Conservation (phyloP, 2,113 vertebrate species). For the Phoenicopterus ruber region DNA sequence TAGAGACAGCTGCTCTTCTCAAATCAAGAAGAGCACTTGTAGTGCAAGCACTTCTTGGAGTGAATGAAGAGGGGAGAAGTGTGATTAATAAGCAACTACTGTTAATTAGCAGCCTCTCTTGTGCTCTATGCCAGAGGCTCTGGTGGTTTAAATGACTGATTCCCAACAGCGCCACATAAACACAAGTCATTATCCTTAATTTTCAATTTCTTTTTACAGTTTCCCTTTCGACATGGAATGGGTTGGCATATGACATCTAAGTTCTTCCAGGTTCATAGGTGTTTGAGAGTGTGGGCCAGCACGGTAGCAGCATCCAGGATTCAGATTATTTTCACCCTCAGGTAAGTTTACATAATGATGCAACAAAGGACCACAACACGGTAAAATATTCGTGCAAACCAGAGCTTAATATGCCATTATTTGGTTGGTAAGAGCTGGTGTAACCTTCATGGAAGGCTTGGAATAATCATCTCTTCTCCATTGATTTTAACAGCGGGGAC, state of each 20-base stretch:
- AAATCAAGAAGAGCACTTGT: neutral
- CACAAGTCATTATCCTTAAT: neutral
- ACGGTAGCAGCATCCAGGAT: neutral
- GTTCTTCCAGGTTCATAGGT: neutral
- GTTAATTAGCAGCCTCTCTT: constrained; percentile 40
- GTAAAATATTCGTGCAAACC: neutral
- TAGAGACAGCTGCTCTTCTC: neutral
- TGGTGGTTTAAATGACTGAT: constrained; percentile 8
- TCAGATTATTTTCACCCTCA: neutral
- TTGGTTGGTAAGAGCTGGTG: neutral
- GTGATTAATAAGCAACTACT: constrained; percentile 43
- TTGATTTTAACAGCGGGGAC: neutral
- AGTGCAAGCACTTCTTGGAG: neutral
- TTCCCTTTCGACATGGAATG: neutral
- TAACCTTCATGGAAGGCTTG: neutral
- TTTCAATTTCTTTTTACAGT: neutral
- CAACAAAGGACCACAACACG: neutral
- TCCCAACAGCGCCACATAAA: constrained; percentile 1
- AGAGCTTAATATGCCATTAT: neutral
- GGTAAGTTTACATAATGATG: neutral
- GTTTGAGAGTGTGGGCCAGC: neutral
- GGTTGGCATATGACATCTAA: neutral
- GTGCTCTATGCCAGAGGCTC: neutral
- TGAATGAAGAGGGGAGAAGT: constrained; percentile 7
- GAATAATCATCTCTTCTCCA: neutral